Base-by-base conservation (phyloP, 2,797 vertebrate species). In the Galagoides demidoff region DNA sequence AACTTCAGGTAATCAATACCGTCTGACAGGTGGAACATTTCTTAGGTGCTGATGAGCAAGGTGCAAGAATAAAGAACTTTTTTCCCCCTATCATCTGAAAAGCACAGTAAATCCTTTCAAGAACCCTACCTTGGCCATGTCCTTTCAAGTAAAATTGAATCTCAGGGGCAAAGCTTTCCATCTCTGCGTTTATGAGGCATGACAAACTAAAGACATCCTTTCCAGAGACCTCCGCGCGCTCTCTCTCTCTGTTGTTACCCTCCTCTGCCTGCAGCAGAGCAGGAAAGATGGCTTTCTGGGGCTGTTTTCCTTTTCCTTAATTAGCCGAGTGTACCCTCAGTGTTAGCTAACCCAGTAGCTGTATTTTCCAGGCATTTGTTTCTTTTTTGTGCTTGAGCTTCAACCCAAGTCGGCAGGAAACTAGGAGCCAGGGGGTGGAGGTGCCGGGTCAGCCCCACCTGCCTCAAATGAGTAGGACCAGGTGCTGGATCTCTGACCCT, bases 41-140 rank as follows among this genome's bases (percentile, higher is more conserved):
- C 79, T 79, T 57, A 68, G 52, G 49, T 19, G 25, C 76, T 29
- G 85, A 68, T 68, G 95, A 95, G 94, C 88, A 93, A 94, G 86
- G 31, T 85, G 78, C 81, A 31, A 86, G 63, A 57, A 57, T 68
- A 49, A 29, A 43, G 68, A 89, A 89, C 77, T 11, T 79, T 55
- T 85, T 64, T 76, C 59, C 61, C 37, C 59, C 2, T 66, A 9
- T 94, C 96, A 89, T 93, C 96, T 90, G 94, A 92, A 93, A 97
- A 95, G 92, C 94, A 34, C 11, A 78, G 92, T 74, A 85, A 81
- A 66, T 97, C 79, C 97, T 96, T 68, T 94, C 73, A 68, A 91
- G 57, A 96, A 43, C 61, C 34, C 31, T 93, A 29, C 34, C 11
- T 95, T 55, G 97, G 95, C 85, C 59, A 61, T 17, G 23, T 49